Conservation (phyloP, 2,888 invertebrate genomes). For the Carterocephalus palaemon region DNA sequence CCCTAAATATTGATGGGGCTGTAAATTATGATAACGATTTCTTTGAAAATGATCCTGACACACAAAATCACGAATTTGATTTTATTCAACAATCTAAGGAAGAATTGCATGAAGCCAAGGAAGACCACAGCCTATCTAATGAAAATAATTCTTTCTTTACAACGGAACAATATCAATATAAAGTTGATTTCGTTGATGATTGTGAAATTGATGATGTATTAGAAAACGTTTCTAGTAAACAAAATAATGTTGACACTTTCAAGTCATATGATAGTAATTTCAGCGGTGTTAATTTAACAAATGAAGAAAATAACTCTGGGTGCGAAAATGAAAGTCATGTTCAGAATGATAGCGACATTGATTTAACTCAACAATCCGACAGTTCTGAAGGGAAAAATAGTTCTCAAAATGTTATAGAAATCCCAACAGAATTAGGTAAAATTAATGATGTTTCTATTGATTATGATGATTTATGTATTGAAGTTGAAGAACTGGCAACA, state of each 20-base stretch:
- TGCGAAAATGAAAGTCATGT: neutral
- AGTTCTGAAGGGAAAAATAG: constrained; percentile 16
- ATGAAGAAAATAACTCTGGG: neutral
- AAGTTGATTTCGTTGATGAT: too few species aligned
- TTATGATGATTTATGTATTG: constrained; percentile 56
- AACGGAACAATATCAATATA: too few species aligned
- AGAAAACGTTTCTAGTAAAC: too few species aligned
- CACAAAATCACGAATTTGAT: constrained; percentile 3
- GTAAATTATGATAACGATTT: neutral
- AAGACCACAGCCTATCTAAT: too few species aligned
- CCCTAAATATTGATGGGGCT: neutral
- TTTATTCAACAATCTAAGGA: neutral
- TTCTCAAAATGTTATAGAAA: neutral
- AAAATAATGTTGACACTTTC: too few species aligned
- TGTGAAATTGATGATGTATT: constrained; percentile 15
- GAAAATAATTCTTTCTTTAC: too few species aligned
- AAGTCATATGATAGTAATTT: too few species aligned
- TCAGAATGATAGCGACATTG: constrained; percentile 37
- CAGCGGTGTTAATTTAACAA: too few species aligned
- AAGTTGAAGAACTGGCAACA: constrained; percentile 27
- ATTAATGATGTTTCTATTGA: constrained; percentile 56
- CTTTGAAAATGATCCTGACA: constrained; percentile 10
- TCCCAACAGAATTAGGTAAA: constrained; percentile 40
- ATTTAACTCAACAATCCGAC: constrained; percentile 50
- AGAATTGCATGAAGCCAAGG: too few species aligned